Conservation (phyloP, 2,113 vertebrate genomes). For the Alethe diademata region DNA sequence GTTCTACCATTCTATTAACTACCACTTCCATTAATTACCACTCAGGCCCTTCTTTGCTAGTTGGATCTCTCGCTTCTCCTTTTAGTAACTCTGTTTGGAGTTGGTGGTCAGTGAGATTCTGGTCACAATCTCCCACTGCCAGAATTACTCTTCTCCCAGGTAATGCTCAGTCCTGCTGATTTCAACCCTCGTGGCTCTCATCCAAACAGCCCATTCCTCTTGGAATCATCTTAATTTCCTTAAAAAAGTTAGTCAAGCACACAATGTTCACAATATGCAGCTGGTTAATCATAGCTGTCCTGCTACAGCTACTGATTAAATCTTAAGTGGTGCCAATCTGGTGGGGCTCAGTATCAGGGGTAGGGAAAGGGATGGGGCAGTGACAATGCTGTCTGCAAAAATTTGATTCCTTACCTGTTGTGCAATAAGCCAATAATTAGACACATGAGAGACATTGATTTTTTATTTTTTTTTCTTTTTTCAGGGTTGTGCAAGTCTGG, state of each 20-base stretch:
- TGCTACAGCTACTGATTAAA: background rate
- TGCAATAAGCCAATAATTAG: background rate
- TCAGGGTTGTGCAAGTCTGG: background rate
- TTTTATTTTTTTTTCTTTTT: background rate
- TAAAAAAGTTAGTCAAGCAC: background rate
- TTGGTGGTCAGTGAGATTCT: background rate
- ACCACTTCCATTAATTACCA: background rate
- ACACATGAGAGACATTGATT: background rate
- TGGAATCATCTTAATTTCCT: background rate
- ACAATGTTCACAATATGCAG: no score
- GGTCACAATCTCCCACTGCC: background rate
- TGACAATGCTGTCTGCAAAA: background rate
- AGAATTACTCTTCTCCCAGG: background rate
- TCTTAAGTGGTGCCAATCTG: background rate
- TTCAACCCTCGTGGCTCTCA: fast-evolving
- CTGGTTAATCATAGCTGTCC: background rate
- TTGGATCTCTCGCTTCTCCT: background rate
- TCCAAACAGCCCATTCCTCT: background rate
- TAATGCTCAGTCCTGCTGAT: background rate
- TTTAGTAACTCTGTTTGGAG: background rate
- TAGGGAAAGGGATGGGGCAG: background rate
- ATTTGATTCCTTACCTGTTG: background rate
- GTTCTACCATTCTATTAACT: background rate
- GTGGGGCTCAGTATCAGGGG: background rate
- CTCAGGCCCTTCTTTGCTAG: background rate